Evolutionary conservation across 92 coral and sea anemone species (phyloP).

Genomic region (Actinernus sp.): DNA sequence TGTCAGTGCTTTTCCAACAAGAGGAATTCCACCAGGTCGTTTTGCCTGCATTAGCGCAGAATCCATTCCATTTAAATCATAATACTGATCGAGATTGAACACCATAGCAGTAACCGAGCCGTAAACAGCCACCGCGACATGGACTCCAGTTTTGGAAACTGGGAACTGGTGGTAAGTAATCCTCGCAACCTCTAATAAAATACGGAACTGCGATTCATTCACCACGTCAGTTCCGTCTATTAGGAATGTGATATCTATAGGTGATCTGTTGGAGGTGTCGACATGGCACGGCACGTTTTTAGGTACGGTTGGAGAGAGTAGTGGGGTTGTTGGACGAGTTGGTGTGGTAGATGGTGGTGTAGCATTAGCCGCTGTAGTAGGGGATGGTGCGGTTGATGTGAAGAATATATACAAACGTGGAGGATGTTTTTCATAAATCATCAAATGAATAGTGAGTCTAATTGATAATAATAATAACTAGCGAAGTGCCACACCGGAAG

Average conservation of each 20-base stretch:
- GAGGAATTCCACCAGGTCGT: conserved; percentile 63
- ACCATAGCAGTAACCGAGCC: conserved; percentile 55
- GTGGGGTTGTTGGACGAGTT: conserved; percentile 24
- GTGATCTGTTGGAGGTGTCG: conserved; percentile 25
- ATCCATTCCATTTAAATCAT: conserved; percentile 56
- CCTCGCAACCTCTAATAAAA: conserved; percentile 68
- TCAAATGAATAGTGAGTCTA: no score
- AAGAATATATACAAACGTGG: background rate
- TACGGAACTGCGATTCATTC: conserved; percentile 61
- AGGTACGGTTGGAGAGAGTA: conserved; percentile 15
- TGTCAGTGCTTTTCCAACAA: conserved; percentile 71
- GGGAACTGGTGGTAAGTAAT: conserved; percentile 74
- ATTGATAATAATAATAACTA: no score
- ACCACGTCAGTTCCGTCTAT: conserved; percentile 76
- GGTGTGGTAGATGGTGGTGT: conserved; percentile 5
- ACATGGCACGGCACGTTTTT: conserved; percentile 29
- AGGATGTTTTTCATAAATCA: no score
- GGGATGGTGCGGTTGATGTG: conserved; percentile 3
- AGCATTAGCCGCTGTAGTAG: no score
- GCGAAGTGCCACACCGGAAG: no score
- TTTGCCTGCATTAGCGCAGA: conserved; percentile 28
- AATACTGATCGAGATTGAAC: conserved; percentile 53
- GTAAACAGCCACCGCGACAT: conserved; percentile 73
- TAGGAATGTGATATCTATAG: conserved; percentile 76
- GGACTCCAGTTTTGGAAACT: conserved; percentile 64